Conservation (phyloP, 2,888 invertebrate species). For the Pachydiplax longipennis region DNA sequence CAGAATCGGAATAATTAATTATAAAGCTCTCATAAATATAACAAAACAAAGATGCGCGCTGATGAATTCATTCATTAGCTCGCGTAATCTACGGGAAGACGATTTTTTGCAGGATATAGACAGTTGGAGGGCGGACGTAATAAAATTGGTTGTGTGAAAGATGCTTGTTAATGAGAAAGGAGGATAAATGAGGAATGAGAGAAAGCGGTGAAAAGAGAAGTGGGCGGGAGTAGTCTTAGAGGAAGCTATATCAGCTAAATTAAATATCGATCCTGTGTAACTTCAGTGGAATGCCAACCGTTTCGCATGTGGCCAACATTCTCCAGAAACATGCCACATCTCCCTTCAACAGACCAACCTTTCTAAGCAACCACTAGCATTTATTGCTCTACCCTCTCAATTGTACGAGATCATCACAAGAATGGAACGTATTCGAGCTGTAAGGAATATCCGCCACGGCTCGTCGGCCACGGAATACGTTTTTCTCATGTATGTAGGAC, state of each 20-base stretch:
- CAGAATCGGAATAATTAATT: no score
- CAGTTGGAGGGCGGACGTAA: no score
- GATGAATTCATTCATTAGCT: no score
- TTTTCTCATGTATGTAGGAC: background rate
- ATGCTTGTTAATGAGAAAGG: no score
- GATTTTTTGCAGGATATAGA: no score
- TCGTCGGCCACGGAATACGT: background rate
- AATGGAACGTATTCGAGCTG: background rate
- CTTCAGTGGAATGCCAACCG: background rate
- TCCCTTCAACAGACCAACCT: background rate
- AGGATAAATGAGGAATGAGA: background rate
- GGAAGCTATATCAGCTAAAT: conserved; percentile 12
- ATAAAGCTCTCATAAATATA: no score
- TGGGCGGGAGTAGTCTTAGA: background rate
- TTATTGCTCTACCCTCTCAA: background rate
- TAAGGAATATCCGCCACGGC: background rate
- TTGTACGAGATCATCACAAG: background rate
- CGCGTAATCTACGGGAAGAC: no score
- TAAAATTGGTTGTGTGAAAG: no score
- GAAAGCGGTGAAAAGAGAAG: background rate
- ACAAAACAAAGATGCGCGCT: no score
- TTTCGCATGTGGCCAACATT: background rate
- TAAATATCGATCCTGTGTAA: conserved; percentile 6
- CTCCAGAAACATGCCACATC: background rate
- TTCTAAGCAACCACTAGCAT: background rate